These are phyloP conservation scores for Platerodrilus igneus DNA, from an alignment of 2,888 invertebrate genomes.

Conservation along the genomic window DNA sequence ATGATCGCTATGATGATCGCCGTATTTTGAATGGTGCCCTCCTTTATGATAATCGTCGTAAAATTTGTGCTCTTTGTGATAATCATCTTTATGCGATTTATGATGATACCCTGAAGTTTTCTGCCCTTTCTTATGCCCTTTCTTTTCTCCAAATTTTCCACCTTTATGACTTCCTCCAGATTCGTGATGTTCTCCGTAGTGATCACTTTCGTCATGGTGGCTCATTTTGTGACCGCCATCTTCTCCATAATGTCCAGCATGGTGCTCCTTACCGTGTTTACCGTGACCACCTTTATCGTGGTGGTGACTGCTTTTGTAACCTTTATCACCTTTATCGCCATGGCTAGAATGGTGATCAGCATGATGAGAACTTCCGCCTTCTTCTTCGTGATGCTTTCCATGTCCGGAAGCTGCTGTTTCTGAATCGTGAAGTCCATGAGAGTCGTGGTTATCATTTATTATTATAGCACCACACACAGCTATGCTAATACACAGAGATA, in stretches of 20 bases:
- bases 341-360: constrained; percentile 64
- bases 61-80: constrained; percentile 82
- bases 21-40: constrained; percentile 77
- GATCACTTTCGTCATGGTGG: constrained; percentile 71
- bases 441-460: constrained; percentile 38
- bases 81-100: constrained; percentile 83
- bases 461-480: constrained; percentile 37
- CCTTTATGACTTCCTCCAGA: constrained; percentile 74
- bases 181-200: constrained; percentile 73
- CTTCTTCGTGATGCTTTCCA: constrained; percentile 53
- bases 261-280: constrained; percentile 69
- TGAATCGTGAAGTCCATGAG: constrained; percentile 19
- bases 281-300: constrained; percentile 77
- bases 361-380: constrained; percentile 67
- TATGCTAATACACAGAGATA: constrained; percentile 38
- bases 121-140: constrained; percentile 80
- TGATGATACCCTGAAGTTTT: constrained; percentile 81
- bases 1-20: constrained; percentile 74
- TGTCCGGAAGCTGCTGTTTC: constrained; percentile 18
- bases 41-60: constrained; percentile 84
- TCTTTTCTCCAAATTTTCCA: constrained; percentile 74
- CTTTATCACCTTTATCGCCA: constrained; percentile 74
- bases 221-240: constrained; percentile 78
- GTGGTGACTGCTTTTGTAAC: constrained; percentile 69
- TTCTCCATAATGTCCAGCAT: constrained; percentile 71